phyloP scores from a whole-genome alignment of 2,888 invertebrate species.

The Danaus chrysippus region DNA sequence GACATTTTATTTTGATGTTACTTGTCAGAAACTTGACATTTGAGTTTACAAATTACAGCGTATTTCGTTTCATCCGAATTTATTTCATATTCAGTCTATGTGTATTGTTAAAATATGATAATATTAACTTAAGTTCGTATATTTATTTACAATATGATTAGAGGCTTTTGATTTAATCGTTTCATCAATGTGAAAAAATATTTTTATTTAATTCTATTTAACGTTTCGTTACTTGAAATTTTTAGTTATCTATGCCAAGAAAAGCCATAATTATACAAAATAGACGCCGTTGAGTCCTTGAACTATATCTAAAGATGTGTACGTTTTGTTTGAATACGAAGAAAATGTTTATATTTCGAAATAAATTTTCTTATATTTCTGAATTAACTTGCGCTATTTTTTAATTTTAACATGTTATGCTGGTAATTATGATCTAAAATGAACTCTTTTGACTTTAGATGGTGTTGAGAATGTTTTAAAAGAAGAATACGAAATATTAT shows the following conservation, averaged over 20 bases:
- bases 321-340: conserved; percentile 4
- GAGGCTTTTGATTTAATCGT: not conserved
- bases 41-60: too few species aligned
- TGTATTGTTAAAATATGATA: too few species aligned
- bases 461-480: conserved; percentile 50
- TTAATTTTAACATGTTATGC: not conserved
- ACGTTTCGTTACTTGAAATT: not conserved
- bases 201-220: not conserved
- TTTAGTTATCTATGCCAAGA: not conserved
- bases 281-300: conserved; percentile 5
- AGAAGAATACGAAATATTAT: conserved; percentile 18
- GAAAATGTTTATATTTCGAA: not conserved
- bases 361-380: not conserved
- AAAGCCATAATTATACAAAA: not conserved
- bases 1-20: too few species aligned
- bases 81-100: too few species aligned
- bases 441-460: conserved; percentile 44
- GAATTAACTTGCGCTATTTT: not conserved
- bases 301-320: not conserved
- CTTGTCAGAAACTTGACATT: too few species aligned
- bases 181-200: not conserved
- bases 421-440: not conserved
- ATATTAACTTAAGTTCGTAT: too few species aligned
- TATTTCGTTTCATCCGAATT: too few species aligned
- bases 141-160: too few species aligned